A percentile compares a stretch with the other conserved stretches of the same genome.
Evolutionary conservation across 2,888 invertebrate genomes (phyloP).

Genomic region (Notodonta ziczac): DNA sequence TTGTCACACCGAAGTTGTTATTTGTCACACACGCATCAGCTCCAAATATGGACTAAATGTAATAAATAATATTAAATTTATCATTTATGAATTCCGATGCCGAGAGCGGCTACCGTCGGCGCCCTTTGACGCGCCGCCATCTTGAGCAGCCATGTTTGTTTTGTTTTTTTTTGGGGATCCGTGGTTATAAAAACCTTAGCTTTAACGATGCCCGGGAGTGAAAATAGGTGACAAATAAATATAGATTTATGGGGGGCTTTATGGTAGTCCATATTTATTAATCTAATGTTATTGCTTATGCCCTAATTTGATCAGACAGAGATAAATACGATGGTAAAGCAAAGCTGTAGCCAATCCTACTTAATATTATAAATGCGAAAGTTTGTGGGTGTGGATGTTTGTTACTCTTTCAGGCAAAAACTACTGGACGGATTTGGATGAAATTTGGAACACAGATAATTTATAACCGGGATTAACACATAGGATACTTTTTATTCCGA

Average conservation of each 20-base stretch:
- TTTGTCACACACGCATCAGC: slow-evolving; percentile 48
- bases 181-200: slow-evolving; percentile 10
- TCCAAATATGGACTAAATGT: slow-evolving; percentile 57
- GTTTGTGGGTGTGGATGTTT: too few species aligned
- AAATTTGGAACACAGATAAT: too few species aligned
- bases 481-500: too few species aligned
- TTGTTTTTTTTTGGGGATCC: slow-evolving; percentile 65
- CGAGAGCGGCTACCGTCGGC: slow-evolving; percentile 76
- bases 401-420: too few species aligned
- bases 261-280: background rate
- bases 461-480: too few species aligned
- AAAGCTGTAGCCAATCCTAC: too few species aligned
- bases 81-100: slow-evolving; percentile 80
- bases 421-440: too few species aligned
- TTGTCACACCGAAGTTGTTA: slow-evolving; percentile 55
- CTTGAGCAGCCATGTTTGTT: slow-evolving; percentile 75
- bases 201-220: slow-evolving; percentile 5
- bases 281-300: background rate
- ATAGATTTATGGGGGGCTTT: slow-evolving; percentile 6
- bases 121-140: slow-evolving; percentile 76
- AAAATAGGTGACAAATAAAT: slow-evolving; percentile 8
- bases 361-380: too few species aligned
- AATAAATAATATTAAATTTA: slow-evolving; percentile 83
- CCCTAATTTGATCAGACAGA: slow-evolving; percentile 2
- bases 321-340: background rate